phyloP scores from a whole-genome alignment of 2,797 vertebrate species.

The Antrozous pallidus region DNA sequence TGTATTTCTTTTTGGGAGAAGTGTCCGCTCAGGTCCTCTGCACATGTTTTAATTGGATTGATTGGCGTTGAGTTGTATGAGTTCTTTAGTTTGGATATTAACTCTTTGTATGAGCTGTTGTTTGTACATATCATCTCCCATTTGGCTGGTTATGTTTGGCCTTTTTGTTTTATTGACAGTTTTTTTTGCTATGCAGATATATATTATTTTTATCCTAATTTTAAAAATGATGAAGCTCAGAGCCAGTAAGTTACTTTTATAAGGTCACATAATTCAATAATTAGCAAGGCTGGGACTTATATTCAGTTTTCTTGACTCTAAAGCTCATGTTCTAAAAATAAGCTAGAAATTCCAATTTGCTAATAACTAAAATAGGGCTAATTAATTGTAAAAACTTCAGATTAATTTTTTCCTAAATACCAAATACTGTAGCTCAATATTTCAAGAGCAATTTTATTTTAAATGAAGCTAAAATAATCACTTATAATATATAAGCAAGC shows the following conservation, averaged over 20 bases:
- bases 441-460: constrained; percentile 24
- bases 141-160: not conserved
- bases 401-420: not conserved
- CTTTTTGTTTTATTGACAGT: not conserved
- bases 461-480: not conserved
- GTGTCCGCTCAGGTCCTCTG: not conserved
- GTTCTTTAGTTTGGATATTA: not conserved
- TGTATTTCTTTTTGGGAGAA: not conserved
- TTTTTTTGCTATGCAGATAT: not conserved
- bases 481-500: not conserved
- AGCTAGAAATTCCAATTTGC: not conserved
- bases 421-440: not conserved
- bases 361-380: not conserved
- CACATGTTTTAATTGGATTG: not conserved
- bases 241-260: not conserved
- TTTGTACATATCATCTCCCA: not conserved
- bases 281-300: not conserved
- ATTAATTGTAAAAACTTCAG: not conserved
- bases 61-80: not conserved
- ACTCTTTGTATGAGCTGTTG: not conserved
- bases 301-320: constrained; percentile 4
- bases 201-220: not conserved
- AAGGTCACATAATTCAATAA: not conserved
- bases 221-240: not conserved
- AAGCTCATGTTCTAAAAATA: constrained; percentile 9